These are phyloP conservation scores for Steromphala cineraria DNA, from an alignment of 2,888 invertebrate genomes.

Conservation along the genomic window DNA sequence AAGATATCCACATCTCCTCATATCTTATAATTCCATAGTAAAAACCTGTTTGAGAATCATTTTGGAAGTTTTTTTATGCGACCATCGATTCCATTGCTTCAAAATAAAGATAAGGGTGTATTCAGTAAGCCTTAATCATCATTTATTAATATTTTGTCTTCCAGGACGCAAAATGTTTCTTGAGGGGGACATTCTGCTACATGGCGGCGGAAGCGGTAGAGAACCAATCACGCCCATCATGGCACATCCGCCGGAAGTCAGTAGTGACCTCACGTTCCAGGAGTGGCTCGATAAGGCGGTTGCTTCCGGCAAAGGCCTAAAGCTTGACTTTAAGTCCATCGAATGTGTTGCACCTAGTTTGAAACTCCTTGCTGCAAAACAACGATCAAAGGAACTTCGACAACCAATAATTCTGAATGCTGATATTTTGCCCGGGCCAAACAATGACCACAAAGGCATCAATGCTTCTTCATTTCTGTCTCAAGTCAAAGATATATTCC, in stretches of 20 bases:
- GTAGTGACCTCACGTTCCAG: conserved; percentile 85
- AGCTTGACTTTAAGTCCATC: conserved; percentile 89
- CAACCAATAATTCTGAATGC: conserved; percentile 90
- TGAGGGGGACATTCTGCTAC: conserved; percentile 87
- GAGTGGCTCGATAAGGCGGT: conserved; percentile 82
- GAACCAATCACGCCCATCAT: conserved; percentile 83
- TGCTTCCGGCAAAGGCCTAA: conserved; percentile 79
- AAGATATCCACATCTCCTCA: too few species aligned
- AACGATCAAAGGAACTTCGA: conserved; percentile 19
- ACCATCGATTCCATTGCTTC: too few species aligned
- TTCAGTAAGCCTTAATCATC: background rate
- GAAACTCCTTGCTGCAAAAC: conserved; percentile 50
- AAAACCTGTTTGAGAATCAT: too few species aligned
- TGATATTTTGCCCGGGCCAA: conserved; percentile 87
- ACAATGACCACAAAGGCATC: conserved; percentile 80
- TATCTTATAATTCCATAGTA: too few species aligned
- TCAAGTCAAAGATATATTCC: conserved; percentile 79
- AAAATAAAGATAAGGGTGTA: too few species aligned
- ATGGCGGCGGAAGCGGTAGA: conserved; percentile 74
- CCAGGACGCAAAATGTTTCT: conserved; percentile 81
- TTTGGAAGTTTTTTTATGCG: too few species aligned
- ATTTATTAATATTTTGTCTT: background rate
- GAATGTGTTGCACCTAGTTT: conserved; percentile 79
- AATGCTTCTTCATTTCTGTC: conserved; percentile 82
- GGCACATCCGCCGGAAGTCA: conserved; percentile 78